Evolutionary conservation across 2,888 invertebrate genomes (phyloP).

Genomic region (Sminthurinus aureus): DNA sequence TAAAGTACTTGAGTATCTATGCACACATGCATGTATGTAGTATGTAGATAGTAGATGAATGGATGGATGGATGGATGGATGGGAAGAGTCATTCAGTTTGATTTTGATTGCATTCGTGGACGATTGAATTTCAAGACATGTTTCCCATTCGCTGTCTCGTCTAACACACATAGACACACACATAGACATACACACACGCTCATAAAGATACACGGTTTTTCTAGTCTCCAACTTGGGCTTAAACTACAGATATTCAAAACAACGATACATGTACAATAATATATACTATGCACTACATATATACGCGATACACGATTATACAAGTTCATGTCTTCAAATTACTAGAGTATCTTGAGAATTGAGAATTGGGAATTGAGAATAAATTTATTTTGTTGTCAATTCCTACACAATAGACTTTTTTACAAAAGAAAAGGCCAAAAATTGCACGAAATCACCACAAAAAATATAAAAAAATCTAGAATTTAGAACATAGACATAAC

Average conservation of each 20-base stretch:
- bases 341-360: background rate
- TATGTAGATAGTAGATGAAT: background rate
- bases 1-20: background rate
- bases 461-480: too few relatives aligned
- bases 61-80: background rate
- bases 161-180: too few relatives aligned
- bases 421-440: too few relatives aligned
- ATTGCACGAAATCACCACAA: too few relatives aligned
- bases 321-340: background rate
- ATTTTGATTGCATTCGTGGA: slow-evolving; percentile 15
- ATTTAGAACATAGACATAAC: too few relatives aligned
- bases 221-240: background rate
- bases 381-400: background rate
- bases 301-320: background rate
- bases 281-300: background rate
- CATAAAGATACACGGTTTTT: background rate
- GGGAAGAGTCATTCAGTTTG: background rate
- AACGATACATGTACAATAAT: background rate
- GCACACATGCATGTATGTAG: background rate
- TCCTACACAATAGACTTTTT: background rate
- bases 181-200: background rate
- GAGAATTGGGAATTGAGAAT: background rate
- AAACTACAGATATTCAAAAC: too few relatives aligned
- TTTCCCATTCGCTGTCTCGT: background rate
- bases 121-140: slow-evolving; percentile 4